Percentiles rank a stretch among this genome's conserved stretches.
These are phyloP conservation scores for Ricordea florida DNA, from an alignment of 92 coral and sea anemone genomes.

Conservation along the genomic window DNA sequence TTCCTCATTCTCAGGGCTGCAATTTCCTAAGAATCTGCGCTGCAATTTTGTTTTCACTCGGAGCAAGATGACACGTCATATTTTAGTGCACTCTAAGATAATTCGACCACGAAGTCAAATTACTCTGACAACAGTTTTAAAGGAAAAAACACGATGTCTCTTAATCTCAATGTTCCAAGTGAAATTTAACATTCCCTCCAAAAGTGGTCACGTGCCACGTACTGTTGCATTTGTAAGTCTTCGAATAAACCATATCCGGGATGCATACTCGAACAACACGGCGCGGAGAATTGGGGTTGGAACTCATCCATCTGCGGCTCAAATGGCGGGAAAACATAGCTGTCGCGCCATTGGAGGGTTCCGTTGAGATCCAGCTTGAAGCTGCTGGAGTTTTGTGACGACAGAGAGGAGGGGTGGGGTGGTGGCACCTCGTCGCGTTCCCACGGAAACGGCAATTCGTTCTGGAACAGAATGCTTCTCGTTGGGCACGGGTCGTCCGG, in stretches of 20 bases:
- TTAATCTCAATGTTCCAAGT: background rate
- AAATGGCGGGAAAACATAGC: background rate
- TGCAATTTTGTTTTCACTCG: too few relatives aligned
- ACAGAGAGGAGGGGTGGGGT: slow-evolving; percentile 35
- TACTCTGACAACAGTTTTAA: too few relatives aligned
- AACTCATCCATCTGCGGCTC: slow-evolving; percentile 35
- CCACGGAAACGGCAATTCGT: slow-evolving; percentile 68
- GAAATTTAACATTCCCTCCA: slow-evolving; percentile 47
- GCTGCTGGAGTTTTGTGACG: slow-evolving; percentile 53
- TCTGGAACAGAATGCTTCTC: slow-evolving; percentile 41
- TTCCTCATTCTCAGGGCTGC: too few relatives aligned
- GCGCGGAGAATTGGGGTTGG: slow-evolving; percentile 57
- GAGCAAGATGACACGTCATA: too few relatives aligned
- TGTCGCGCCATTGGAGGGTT: slow-evolving; percentile 12
- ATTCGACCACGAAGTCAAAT: too few relatives aligned
- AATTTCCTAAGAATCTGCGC: too few relatives aligned
- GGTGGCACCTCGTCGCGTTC: slow-evolving; percentile 58
- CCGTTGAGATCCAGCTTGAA: slow-evolving; percentile 39
- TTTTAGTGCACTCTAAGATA: too few relatives aligned
- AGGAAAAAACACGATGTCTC: background rate
- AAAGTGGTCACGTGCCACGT: slow-evolving; percentile 27
- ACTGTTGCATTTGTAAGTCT: slow-evolving; percentile 29
- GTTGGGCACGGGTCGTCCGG: slow-evolving; percentile 24
- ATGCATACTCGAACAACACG: slow-evolving; percentile 27
- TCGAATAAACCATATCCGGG: slow-evolving; percentile 42